These are phyloP conservation scores for Drosophila buzzatii DNA, from an alignment of 2,888 invertebrate species.

Conservation along the genomic window DNA sequence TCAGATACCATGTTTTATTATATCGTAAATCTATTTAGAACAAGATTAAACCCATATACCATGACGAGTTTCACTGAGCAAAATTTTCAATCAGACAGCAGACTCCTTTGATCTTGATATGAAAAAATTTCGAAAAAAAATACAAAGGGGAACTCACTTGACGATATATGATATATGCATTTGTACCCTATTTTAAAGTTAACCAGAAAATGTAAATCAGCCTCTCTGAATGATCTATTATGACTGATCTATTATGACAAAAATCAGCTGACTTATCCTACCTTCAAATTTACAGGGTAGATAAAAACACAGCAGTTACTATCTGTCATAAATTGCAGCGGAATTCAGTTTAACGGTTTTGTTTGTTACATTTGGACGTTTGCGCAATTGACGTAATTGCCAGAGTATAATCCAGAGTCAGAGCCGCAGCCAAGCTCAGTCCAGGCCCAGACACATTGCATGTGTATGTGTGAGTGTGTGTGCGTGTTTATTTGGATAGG, in stretches of 20 bases:
- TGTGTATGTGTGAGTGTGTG: constrained; percentile 5
- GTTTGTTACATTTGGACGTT: constrained; percentile 75
- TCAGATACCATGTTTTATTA: constrained; percentile 4
- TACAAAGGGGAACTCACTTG: not conserved
- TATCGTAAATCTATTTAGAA: not conserved
- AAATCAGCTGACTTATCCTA: not conserved
- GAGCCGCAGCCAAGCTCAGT: constrained; percentile 25
- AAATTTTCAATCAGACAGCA: not conserved
- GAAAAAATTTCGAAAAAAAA: not conserved
- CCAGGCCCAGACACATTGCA: constrained; percentile 61
- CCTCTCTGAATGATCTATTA: not conserved
- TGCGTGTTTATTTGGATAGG: constrained; percentile 28
- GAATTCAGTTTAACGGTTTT: constrained; percentile 72
- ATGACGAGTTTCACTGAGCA: not conserved
- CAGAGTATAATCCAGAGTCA: constrained; percentile 48
- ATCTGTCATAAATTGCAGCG: constrained; percentile 65
- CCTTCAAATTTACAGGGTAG: constrained; percentile 23
- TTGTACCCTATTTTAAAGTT: not conserved
- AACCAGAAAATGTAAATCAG: not conserved
- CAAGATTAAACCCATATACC: not conserved
- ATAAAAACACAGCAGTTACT: constrained; percentile 1
- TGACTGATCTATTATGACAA: no score
- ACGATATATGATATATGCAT: not conserved
- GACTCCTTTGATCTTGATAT: not conserved
- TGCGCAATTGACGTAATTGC: constrained; percentile 79